Evolutionary conservation across 2,888 invertebrate species (phyloP), one percentile per base, ranked within the genome.

Genomic region (Stenchaetothrips biformis): DNA sequence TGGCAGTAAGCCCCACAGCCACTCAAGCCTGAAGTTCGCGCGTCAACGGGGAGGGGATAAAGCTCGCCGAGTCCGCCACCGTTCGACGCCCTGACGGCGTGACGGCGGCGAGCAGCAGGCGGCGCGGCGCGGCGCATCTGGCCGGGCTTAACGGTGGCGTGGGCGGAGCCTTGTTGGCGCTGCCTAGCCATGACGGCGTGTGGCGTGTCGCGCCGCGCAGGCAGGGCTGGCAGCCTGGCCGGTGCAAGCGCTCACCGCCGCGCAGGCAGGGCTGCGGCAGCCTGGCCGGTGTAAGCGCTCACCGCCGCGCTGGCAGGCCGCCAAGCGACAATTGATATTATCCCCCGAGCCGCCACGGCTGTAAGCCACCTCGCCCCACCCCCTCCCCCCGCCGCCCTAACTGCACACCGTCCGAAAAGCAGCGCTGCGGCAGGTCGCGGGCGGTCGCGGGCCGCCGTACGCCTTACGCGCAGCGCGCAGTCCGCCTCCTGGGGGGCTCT

Each of bases 301-400:
- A 25, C 13, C 67, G 25, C 67, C 67, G 67, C 59, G 67, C 37
- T 37, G 37, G 37, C 37, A 37, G 37, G 37, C 37, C 37, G 37
- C 67, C 67, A 74, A 74, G 21, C 67, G 67, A 25, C 67, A 74
- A 74, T 74, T 74, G 67, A 74, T 74, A 74, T 74, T 74, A 74
- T 25, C 67, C 67, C 21, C 37, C 37, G 13, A 53, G 11, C 16
- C 53, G 13, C 53, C 16, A 13, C 53, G 13, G 16, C 53, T 8
- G 25, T 25, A 2, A 25, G 6, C 59, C 59, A 13, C 59, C 53
- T 16, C 53, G 3, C 16, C 13, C 53, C 6, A 1, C 53, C 16
- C 59, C 18, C 59, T 59, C 59, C 1, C 37, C 37, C 37, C 37
- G 37, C 37, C 37, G 37, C 37, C 37, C 37, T n/a, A n/a, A n/a